These are phyloP conservation scores for Drosophila willistoni DNA, from an alignment of 1,140 invertebrate genomes.

Conservation along the genomic window DNA sequence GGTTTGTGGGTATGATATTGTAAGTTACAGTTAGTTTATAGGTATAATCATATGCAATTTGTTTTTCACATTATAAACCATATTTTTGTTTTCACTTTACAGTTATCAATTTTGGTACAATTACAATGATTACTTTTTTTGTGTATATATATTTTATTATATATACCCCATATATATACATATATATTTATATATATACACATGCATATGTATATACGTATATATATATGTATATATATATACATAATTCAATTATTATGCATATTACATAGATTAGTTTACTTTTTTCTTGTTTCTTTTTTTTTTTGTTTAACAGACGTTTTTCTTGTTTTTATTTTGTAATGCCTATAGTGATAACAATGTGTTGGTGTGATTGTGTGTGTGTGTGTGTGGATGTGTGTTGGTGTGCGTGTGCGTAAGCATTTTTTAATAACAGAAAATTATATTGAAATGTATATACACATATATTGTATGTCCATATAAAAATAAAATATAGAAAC, in stretches of 20 bases:
- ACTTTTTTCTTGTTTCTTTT: slow-evolving; percentile 21
- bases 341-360: slow-evolving; percentile 53
- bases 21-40: slow-evolving; percentile 68
- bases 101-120: slow-evolving; percentile 77
- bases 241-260: slow-evolving; percentile 42
- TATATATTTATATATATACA: neutral
- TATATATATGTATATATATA: slow-evolving; percentile 6
- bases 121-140: slow-evolving; percentile 58
- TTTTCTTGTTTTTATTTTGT: slow-evolving; percentile 28
- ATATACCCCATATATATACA: slow-evolving; percentile 34
- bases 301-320: slow-evolving; percentile 50
- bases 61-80: slow-evolving; percentile 56
- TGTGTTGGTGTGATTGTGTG: slow-evolving; percentile 37
- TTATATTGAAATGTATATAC: slow-evolving; percentile 22
- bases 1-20: slow-evolving; percentile 33
- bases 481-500: slow-evolving; percentile 27
- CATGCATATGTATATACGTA: slow-evolving; percentile 38
- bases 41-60: slow-evolving; percentile 69
- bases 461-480: slow-evolving; percentile 1
- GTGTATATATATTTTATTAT: slow-evolving; percentile 34
- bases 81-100: slow-evolving; percentile 58
- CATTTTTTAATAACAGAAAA: slow-evolving; percentile 34
- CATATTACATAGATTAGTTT: slow-evolving; percentile 51
- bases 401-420: slow-evolving; percentile 31
- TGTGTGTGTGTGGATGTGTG: slow-evolving; percentile 11